Conservation (phyloP, 2,888 invertebrate species). For the Meloe dianella region DNA sequence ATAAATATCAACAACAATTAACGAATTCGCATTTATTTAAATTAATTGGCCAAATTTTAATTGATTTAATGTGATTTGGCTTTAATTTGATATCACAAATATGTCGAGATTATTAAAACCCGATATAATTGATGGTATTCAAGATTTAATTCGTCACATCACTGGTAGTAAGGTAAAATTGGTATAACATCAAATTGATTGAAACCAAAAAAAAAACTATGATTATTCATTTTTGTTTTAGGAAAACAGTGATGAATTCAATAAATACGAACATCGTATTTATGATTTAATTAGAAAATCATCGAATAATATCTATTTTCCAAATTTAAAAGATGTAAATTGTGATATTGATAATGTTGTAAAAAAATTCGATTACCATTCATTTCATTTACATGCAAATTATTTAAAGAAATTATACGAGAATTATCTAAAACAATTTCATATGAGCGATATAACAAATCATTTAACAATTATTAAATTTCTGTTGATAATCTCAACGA, state of each 20-base stretch:
- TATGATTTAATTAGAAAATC: constrained; percentile 37
- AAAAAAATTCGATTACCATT: constrained; percentile 55
- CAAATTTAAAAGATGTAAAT: constrained; percentile 51
- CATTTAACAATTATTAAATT: constrained; percentile 52
- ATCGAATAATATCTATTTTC: constrained; percentile 52
- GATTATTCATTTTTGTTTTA: constrained; percentile 35
- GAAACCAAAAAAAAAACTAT: too few species aligned
- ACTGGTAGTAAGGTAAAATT: constrained; percentile 46
- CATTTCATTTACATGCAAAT: constrained; percentile 50
- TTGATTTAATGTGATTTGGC: background rate
- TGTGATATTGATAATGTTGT: constrained; percentile 47
- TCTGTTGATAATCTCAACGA: constrained; percentile 51
- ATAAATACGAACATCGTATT: constrained; percentile 44
- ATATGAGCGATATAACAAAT: constrained; percentile 42
- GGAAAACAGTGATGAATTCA: constrained; percentile 46
- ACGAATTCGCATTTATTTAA: too few species aligned
- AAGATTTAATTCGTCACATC: constrained; percentile 43
- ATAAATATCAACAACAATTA: background rate
- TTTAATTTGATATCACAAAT: too few species aligned
- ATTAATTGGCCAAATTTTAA: constrained; percentile 2
- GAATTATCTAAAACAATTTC: constrained; percentile 43
- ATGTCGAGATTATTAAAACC: constrained; percentile 44
- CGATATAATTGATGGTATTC: constrained; percentile 38
- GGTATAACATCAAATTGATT: constrained; percentile 30
- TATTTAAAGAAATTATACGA: constrained; percentile 47